Evolutionary conservation across 2,888 invertebrate species (phyloP).

Genomic region (Chrysotoxum bicinctum): DNA sequence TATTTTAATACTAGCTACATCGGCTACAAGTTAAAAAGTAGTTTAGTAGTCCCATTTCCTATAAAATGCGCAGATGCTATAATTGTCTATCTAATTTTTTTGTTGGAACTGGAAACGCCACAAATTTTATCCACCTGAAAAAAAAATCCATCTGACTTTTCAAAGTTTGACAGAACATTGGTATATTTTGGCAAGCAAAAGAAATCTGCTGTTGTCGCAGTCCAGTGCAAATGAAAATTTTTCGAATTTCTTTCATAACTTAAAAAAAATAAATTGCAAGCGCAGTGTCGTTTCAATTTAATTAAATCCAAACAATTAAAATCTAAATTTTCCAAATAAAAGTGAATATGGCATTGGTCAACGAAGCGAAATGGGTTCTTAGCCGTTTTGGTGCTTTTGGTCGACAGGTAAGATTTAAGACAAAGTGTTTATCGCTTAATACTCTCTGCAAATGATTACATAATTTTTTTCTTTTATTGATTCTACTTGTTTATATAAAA

Average conservation of each 20-base stretch:
- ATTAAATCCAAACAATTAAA: slow-evolving; percentile 2
- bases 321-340: slow-evolving; percentile 1
- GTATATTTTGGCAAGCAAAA: slow-evolving; percentile 15
- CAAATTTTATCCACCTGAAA: neutral
- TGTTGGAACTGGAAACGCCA: neutral
- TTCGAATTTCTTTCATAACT: slow-evolving; percentile 21
- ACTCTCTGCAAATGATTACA: slow-evolving; percentile 42
- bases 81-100: neutral
- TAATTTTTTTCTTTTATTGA: slow-evolving; percentile 52
- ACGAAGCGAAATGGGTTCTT: slow-evolving; percentile 79
- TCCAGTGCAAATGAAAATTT: neutral
- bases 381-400: slow-evolving; percentile 77
- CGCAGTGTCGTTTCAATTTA: slow-evolving; percentile 81
- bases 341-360: slow-evolving; percentile 77
- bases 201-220: slow-evolving; percentile 7
- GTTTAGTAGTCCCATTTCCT: neutral
- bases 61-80: neutral
- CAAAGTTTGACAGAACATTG: slow-evolving; percentile 9
- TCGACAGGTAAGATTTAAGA: slow-evolving; percentile 77
- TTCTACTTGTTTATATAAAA: slow-evolving; percentile 42
- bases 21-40: too few species aligned
- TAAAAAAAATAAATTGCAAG: slow-evolving; percentile 77
- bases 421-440: slow-evolving; percentile 14
- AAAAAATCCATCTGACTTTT: neutral
- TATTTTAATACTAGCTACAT: too few species aligned